A percentile compares a stretch with the other conserved stretches of the same genome.
These are phyloP conservation scores for Xiphophorus couchianus DNA, from an alignment of 2,113 vertebrate genomes.

Conservation along the genomic window DNA sequence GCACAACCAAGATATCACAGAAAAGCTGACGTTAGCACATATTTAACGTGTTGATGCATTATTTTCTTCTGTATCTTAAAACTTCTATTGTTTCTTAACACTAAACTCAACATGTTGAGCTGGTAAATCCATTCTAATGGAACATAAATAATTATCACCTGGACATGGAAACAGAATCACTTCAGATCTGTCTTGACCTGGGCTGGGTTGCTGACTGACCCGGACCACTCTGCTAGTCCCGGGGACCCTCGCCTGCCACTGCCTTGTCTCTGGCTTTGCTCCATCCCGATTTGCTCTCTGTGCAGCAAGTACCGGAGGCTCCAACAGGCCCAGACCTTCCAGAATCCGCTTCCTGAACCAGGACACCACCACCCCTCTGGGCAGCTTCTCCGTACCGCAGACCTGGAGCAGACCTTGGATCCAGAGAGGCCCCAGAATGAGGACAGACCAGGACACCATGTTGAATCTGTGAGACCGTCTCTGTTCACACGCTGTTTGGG, in stretches of 20 bases:
- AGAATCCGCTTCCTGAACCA: conserved; percentile 71
- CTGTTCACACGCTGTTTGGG: conserved; percentile 22
- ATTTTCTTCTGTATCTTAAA: no score
- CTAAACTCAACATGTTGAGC: no score
- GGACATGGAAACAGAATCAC: conserved; percentile 88
- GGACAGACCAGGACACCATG: conserved; percentile 37
- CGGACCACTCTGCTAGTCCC: conserved; percentile 28
- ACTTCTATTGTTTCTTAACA: no score
- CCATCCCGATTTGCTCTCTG: background rate
- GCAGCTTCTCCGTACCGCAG: conserved; percentile 47
- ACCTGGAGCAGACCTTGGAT: conserved; percentile 26
- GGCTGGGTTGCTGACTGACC: conserved; percentile 35
- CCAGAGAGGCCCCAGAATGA: conserved; percentile 52
- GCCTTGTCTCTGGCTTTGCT: conserved; percentile 59
- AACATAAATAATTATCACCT: conserved; percentile 77
- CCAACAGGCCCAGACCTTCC: conserved; percentile 67
- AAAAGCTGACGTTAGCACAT: no score
- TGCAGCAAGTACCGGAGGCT: conserved; percentile 30
- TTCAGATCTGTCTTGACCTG: conserved; percentile 76
- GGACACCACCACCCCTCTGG: conserved; percentile 57
- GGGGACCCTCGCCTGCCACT: conserved; percentile 49
- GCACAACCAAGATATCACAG: no score
- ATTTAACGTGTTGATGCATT: no score
- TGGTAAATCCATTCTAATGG: background rate
- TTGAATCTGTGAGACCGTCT: background rate